These are phyloP conservation scores for Micrasema longulum DNA, from an alignment of 1,140 invertebrate genomes.

Conservation along the genomic window DNA sequence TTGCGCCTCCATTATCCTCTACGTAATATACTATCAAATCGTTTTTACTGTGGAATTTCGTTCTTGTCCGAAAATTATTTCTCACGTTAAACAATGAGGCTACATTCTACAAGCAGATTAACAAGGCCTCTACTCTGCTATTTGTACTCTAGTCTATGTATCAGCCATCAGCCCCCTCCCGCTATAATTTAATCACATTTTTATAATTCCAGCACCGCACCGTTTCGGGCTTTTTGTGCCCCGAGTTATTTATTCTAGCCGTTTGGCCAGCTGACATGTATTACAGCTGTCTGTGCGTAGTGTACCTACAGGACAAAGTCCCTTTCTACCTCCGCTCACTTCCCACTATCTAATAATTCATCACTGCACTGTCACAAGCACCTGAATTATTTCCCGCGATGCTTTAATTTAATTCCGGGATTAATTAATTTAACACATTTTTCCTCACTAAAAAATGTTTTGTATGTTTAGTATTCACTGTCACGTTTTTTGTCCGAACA, in stretches of 20 bases:
- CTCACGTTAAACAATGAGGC: conserved; percentile 33
- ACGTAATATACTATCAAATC: conserved; percentile 6
- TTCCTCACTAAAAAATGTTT: background rate
- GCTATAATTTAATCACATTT: conserved; percentile 23
- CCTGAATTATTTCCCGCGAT: conserved; percentile 20
- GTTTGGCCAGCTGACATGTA: conserved; percentile 11
- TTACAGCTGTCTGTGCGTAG: background rate
- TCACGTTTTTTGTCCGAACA: conserved; percentile 6
- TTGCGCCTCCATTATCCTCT: too few species aligned
- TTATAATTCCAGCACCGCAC: conserved; percentile 20
- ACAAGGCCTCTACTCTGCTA: conserved; percentile 30
- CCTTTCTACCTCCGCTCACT: too few species aligned
- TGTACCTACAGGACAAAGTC: background rate
- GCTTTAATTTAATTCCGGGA: conserved; percentile 18
- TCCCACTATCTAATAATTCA: conserved; percentile 20
- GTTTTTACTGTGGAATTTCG: conserved; percentile 10
- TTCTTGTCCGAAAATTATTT: conserved; percentile 23
- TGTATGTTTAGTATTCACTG: conserved; percentile 17
- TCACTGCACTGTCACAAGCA: conserved; percentile 17
- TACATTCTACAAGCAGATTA: conserved; percentile 22
- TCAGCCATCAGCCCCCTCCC: conserved; percentile 19
- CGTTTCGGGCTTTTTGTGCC: background rate
- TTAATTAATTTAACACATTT: conserved; percentile 22
- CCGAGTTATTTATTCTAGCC: conserved; percentile 26
- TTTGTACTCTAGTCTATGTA: background rate